Evolutionary conservation across 1,140 invertebrate species (phyloP).

Genomic region (Megathymus violae): DNA sequence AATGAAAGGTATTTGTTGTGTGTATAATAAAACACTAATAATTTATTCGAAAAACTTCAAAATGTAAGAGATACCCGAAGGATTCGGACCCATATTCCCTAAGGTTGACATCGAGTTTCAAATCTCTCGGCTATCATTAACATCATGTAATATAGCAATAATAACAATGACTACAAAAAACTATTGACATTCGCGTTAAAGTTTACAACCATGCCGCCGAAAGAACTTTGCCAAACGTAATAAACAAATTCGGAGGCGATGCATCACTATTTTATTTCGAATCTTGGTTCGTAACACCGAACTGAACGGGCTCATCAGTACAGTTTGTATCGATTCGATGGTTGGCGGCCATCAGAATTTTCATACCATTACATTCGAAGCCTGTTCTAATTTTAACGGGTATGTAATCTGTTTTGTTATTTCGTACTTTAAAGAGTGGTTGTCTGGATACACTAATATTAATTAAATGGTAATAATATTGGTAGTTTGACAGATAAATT

Average conservation of each 20-base stretch:
- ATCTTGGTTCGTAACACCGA: conserved; percentile 51
- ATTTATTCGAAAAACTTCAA: too few relatives aligned
- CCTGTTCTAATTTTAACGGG: conserved; percentile 10
- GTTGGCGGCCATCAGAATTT: conserved; percentile 55
- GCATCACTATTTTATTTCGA: conserved; percentile 67
- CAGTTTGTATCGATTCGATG: conserved; percentile 60
- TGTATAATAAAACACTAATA: too few relatives aligned
- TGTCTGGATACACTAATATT: neutral
- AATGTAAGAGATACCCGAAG: too few relatives aligned
- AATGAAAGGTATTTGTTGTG: too few relatives aligned
- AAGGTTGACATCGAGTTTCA: too few relatives aligned
- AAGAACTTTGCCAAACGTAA: conserved; percentile 61
- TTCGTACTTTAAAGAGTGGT: conserved; percentile 3
- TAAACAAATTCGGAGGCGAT: conserved; percentile 66
- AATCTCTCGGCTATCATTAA: too few relatives aligned
- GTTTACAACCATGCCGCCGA: conserved; percentile 48
- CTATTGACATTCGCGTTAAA: conserved; percentile 29
- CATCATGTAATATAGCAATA: too few relatives aligned
- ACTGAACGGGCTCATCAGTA: conserved; percentile 50
- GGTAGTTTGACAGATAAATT: too few relatives aligned
- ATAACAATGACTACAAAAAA: conserved; percentile 33
- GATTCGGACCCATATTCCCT: too few relatives aligned
- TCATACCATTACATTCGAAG: too few relatives aligned
- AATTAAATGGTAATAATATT: too few relatives aligned
- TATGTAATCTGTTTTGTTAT: conserved; percentile 29